Evolutionary conservation across 2,797 vertebrate genomes (phyloP), one percentile per base, ranked within the genome.

Genomic region (Aselliscus stoliczkanus): DNA sequence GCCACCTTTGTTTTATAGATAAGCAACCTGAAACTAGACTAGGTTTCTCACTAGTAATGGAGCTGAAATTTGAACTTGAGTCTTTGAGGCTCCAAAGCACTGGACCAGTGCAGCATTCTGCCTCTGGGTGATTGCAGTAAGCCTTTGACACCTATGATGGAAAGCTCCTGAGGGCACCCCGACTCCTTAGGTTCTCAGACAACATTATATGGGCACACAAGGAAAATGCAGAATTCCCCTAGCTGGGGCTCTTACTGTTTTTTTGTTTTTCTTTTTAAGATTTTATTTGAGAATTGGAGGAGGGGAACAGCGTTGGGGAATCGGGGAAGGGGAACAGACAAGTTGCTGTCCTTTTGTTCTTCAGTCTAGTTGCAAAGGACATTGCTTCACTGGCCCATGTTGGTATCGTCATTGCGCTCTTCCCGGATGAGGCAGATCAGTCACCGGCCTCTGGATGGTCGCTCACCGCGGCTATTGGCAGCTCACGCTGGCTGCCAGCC

Each of bases 31-130:
- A 84, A n/a, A 11, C 67, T 73, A 25, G n/a, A 60, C 70, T 20
- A 37, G 5, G 20, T 76, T 54, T n/a, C 31, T 79, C 23, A 37
- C 3, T 31, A 34, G 4, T 12, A 15, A 34, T 10, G 4, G 29
- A 92, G 50, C 83, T 87, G 20, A 56, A 42, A 81, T 84, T 96
- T 77, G 67, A 90, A 85, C 50, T 64, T 72, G 31, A 18, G 8
- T 84, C 50, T 79, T 47, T 54, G 9, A 2, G 23, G 17, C 47
- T 85, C 42, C 20, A 17, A 80, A 82, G 25, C 47, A 27, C 67
- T 58, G 8, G 39, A 2, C 54, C 31, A 47, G 47, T 56, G 31
- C 20, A 88, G 7, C 21, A 2, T 84, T 85, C 52, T 72, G 23
- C 14, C 21, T 21, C 44, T 44, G 64, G 23, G 21, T 52, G 23